These are phyloP conservation scores for Paramormyrops kingsleyae DNA, from an alignment of 2,113 vertebrate species.

Conservation along the genomic window DNA sequence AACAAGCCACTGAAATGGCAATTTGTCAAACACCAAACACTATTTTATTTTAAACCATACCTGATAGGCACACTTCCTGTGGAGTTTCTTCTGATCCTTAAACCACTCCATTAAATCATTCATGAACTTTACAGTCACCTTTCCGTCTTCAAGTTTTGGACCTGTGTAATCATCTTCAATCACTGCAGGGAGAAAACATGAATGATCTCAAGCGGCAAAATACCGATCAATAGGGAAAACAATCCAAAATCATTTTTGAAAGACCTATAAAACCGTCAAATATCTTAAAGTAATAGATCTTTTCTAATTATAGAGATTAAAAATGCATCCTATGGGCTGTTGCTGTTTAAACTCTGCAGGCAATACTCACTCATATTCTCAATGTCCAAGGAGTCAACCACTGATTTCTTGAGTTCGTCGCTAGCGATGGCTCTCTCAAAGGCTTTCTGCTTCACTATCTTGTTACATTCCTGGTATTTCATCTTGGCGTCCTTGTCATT, in stretches of 20 bases:
- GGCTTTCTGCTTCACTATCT: conserved; percentile 88
- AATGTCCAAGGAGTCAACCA: conserved; percentile 86
- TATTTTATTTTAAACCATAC: conserved; percentile 42
- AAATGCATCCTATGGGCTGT: neutral
- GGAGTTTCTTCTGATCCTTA: conserved; percentile 86
- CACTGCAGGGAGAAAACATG: conserved; percentile 49
- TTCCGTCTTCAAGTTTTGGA: conserved; percentile 82
- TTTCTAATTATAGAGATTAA: neutral
- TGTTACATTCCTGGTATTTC: conserved; percentile 91
- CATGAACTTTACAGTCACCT: conserved; percentile 80
- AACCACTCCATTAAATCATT: conserved; percentile 91
- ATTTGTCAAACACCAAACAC: too few species aligned
- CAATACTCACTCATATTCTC: conserved; percentile 87
- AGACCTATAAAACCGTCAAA: neutral
- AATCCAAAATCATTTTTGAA: neutral
- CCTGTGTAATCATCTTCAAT: conserved; percentile 88
- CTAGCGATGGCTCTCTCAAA: conserved; percentile 87
- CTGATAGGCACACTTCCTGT: conserved; percentile 93
- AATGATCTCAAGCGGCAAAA: neutral
- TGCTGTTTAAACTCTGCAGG: too few species aligned
- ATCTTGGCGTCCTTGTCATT: conserved; percentile 86
- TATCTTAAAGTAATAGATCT: neutral
- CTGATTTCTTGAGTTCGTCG: conserved; percentile 79
- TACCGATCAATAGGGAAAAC: neutral
- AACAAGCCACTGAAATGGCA: neutral